phyloP scores from a whole-genome alignment of 2,797 vertebrate species.

The Thamnophis elegans region DNA sequence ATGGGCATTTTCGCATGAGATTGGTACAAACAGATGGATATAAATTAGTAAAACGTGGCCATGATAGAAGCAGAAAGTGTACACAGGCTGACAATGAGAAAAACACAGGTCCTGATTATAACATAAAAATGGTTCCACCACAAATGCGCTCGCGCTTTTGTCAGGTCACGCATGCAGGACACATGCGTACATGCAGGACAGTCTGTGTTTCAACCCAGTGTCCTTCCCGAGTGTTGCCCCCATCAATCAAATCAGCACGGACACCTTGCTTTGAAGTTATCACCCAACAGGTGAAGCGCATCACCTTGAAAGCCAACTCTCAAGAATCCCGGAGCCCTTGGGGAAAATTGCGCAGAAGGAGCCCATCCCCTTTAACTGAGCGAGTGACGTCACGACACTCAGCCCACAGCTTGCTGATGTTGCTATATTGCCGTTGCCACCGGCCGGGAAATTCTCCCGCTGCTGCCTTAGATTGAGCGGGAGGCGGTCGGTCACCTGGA shows the following conservation, averaged over 20 bases:
- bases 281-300: neutral
- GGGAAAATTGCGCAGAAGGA: no score
- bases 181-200: neutral
- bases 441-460: neutral
- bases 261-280: neutral
- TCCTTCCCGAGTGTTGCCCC: neutral
- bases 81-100: neutral
- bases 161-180: no score
- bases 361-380: constrained; percentile 28
- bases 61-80: neutral
- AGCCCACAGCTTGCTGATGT: no score
- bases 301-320: neutral
- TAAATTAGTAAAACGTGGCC: no score
- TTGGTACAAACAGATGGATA: no score
- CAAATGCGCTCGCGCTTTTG: no score
- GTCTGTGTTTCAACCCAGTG: neutral
- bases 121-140: neutral
- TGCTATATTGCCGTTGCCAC: neutral
- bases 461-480: neutral
- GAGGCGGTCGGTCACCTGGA: neutral
- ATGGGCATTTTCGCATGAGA: no score
- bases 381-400: neutral
- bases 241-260: neutral
- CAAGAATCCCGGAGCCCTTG: neutral
- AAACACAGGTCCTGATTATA: neutral